These are phyloP conservation scores for Lithobius niger DNA, from an alignment of 1,140 invertebrate genomes.

Conservation along the genomic window DNA sequence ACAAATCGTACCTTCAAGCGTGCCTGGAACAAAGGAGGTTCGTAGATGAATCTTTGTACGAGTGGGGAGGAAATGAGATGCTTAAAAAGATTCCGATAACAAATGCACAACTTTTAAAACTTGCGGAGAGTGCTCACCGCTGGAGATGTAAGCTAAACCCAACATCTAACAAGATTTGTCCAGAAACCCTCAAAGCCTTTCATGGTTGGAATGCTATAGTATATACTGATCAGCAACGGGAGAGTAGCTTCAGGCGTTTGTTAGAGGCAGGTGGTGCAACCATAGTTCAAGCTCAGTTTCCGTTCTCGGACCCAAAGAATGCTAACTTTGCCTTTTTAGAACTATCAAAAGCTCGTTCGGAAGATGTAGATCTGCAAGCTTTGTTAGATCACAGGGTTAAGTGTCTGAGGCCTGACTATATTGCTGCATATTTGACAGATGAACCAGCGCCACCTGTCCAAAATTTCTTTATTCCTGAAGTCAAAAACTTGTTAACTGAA, in stretches of 20 bases:
- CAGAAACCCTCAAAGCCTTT: slow-evolving; percentile 37
- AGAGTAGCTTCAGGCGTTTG: slow-evolving; percentile 48
- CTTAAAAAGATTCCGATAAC: slow-evolving; percentile 19
- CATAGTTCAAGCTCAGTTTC: slow-evolving; percentile 42
- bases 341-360: background rate
- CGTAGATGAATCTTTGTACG: slow-evolving; percentile 35
- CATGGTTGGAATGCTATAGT: slow-evolving; percentile 50
- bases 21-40: slow-evolving; percentile 40
- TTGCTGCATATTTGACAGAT: background rate
- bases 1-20: slow-evolving; percentile 56
- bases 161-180: slow-evolving; percentile 1
- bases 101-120: slow-evolving; percentile 17
- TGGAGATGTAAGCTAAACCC: slow-evolving; percentile 23
- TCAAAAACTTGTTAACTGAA: background rate
- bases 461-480: background rate
- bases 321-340: slow-evolving; percentile 8
- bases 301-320: background rate
- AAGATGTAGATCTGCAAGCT: background rate
- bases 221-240: slow-evolving; percentile 45
- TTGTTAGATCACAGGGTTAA: background rate
- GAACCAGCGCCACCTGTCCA: background rate
- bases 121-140: slow-evolving; percentile 27
- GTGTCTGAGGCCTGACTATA: slow-evolving; percentile 7
- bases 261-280: slow-evolving; percentile 54
- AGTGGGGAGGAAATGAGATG: slow-evolving; percentile 41